Evolutionary conservation across 1,140 invertebrate species (phyloP).

Genomic region (Chrysomallon squamiferum): DNA sequence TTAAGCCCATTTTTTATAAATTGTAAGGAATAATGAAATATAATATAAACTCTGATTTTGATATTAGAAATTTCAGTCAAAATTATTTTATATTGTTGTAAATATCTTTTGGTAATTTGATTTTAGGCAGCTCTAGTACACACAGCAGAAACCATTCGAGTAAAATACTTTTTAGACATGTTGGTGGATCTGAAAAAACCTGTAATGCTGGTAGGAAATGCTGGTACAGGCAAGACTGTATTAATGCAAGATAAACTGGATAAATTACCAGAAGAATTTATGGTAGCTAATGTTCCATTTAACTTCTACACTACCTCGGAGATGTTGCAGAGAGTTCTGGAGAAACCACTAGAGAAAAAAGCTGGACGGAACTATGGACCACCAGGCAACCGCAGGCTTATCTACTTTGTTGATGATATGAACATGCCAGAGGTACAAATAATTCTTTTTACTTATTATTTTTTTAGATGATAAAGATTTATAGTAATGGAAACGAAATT

Average conservation of each 20-base stretch:
- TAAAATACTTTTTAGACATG: constrained; percentile 88
- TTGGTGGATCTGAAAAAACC: constrained; percentile 87
- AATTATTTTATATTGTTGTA: too few relatives aligned
- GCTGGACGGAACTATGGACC: constrained; percentile 95
- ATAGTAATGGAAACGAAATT: too few relatives aligned
- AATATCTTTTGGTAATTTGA: neutral
- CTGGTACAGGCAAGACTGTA: constrained; percentile 68
- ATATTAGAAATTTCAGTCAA: too few relatives aligned
- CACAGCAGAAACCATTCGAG: constrained; percentile 89
- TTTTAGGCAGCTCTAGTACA: constrained; percentile 85
- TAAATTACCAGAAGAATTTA: constrained; percentile 83
- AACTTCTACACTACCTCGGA: constrained; percentile 97
- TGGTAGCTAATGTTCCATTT: constrained; percentile 90
- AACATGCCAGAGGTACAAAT: constrained; percentile 99
- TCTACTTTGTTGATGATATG: constrained; percentile 97
- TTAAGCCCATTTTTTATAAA: too few relatives aligned
- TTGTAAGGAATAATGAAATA: too few relatives aligned
- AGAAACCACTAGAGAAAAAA: constrained; percentile 97
- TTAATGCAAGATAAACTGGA: constrained; percentile 83
- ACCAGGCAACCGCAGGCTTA: constrained; percentile 88
- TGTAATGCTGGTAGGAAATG: constrained; percentile 91
- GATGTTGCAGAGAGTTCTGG: constrained; percentile 93
- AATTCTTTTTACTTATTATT: too few relatives aligned
- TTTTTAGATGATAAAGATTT: too few relatives aligned
- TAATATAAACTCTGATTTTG: too few relatives aligned